Evolutionary conservation across 2,113 vertebrate species (phyloP), one percentile per base, ranked within the genome.

Genomic region (Microcebus jonahi): DNA sequence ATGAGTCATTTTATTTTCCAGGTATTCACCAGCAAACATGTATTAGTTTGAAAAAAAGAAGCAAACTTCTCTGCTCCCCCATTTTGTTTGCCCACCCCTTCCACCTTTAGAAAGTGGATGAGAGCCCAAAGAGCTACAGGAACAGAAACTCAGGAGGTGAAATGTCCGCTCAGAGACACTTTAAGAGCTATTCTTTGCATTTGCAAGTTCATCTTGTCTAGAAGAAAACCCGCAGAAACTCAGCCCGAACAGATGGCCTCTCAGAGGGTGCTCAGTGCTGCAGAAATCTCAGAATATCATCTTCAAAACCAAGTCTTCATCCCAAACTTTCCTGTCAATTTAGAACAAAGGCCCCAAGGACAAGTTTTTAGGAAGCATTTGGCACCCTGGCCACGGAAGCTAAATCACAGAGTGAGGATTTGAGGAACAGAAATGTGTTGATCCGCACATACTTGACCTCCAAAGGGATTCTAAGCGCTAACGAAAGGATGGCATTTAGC

Each of bases 181-280:
- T 20, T 1, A 20, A 27, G 57, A 84, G 50, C 95, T 90, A 2
- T 2, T 39, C 84, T 73, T 61, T 55, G 39, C 57, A n/a, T 65
- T 53, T 45, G 39, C 75, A 71, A 77, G 88, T 94, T 97, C 82
- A 93, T 91, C 96, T 97, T 96, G 91, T 82, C 77, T 50, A 14
- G 88, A 34, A 85, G 61, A 1, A 59, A 53, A 85, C 79, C 17
- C 4, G 2, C 80, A 57, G 75, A 59, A 31, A 55, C 55, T 67
- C 71, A n/a, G n/a, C 57, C 71, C 5, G 91, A 88, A 59, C 93
- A 97, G 97, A 97, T 94, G 97, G 96, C 36, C 34, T 53, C 79
- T 0, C 34, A 12, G 34, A 57, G 73, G 92, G 82, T 2, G 82
- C 12, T 63, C 4, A 5, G 14, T 1, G 0, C 21, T 0, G 8